Evolutionary conservation across 2,888 invertebrate genomes (phyloP).

Genomic region (Chalcosyrphus nemorum): DNA sequence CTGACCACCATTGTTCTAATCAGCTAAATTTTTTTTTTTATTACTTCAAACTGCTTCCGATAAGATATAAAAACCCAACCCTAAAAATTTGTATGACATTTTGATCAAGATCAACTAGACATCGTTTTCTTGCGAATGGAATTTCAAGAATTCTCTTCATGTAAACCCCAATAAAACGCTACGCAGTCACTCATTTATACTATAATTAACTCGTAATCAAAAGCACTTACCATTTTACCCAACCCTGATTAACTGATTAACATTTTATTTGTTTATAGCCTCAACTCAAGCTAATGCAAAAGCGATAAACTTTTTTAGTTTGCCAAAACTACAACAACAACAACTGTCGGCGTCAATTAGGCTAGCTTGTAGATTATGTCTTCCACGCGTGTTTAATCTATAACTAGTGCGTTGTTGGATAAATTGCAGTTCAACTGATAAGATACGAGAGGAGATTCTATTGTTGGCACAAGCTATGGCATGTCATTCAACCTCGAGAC

Average conservation of each 20-base stretch:
- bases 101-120: background rate
- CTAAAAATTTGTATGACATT: background rate
- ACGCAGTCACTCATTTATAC: background rate
- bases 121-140: background rate
- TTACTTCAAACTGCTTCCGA: background rate
- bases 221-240: slow-evolving; percentile 13
- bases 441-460: slow-evolving; percentile 16
- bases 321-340: background rate
- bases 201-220: slow-evolving; percentile 13
- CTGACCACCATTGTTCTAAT: background rate
- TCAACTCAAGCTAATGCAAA: background rate
- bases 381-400: slow-evolving; percentile 11
- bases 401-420: background rate
- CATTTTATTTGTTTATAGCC: slow-evolving; percentile 27
- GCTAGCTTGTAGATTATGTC: slow-evolving; percentile 14
- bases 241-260: background rate
- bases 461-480: background rate
- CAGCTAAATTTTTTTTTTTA: background rate
- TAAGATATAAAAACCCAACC: background rate
- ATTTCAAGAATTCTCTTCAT: slow-evolving; percentile 6
- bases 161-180: background rate
- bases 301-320: background rate
- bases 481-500: slow-evolving; percentile 12
- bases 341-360: slow-evolving; percentile 39
- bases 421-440: slow-evolving; percentile 32